These are phyloP conservation scores for Netelia virgata DNA, from an alignment of 2,888 invertebrate genomes.

Conservation along the genomic window DNA sequence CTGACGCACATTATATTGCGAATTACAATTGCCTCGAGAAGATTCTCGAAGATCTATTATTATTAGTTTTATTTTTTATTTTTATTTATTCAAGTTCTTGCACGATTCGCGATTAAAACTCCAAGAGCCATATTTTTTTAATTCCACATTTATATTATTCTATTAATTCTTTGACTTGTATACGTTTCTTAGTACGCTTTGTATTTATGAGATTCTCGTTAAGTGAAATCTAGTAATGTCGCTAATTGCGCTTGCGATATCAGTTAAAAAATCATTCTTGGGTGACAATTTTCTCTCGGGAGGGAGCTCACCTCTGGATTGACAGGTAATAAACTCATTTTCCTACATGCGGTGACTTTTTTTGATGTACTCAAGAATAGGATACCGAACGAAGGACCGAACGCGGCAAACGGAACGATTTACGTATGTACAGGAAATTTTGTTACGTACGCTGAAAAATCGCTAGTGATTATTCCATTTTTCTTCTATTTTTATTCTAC, in stretches of 20 bases:
- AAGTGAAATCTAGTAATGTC: conserved; percentile 26
- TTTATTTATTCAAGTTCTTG: conserved; percentile 18
- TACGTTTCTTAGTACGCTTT: conserved; percentile 63
- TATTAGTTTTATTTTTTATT: neutral
- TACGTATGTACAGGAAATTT: conserved; percentile 56
- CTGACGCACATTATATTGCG: conserved; percentile 48
- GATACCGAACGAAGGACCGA: conserved; percentile 2
- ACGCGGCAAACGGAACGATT: neutral
- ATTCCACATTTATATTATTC: conserved; percentile 10
- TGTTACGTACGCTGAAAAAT: conserved; percentile 5
- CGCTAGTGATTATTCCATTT: conserved; percentile 25
- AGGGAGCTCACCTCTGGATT: neutral
- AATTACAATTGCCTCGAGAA: conserved; percentile 22
- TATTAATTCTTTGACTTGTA: conserved; percentile 39
- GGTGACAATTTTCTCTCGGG: neutral
- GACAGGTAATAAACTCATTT: conserved; percentile 54
- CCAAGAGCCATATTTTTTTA: conserved; percentile 14
- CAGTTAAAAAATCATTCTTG: conserved; percentile 30
- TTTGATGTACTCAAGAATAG: neutral
- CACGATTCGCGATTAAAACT: conserved; percentile 42
- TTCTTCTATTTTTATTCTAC: conserved; percentile 19
- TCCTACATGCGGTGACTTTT: neutral
- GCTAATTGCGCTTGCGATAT: conserved; percentile 45
- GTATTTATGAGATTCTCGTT: conserved; percentile 43
- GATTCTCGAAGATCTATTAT: conserved; percentile 6